A percentile compares a stretch with the other conserved stretches of the same genome.
phyloP scores from a whole-genome alignment of 2,888 invertebrate genomes.

The Drosophila subquinaria region DNA sequence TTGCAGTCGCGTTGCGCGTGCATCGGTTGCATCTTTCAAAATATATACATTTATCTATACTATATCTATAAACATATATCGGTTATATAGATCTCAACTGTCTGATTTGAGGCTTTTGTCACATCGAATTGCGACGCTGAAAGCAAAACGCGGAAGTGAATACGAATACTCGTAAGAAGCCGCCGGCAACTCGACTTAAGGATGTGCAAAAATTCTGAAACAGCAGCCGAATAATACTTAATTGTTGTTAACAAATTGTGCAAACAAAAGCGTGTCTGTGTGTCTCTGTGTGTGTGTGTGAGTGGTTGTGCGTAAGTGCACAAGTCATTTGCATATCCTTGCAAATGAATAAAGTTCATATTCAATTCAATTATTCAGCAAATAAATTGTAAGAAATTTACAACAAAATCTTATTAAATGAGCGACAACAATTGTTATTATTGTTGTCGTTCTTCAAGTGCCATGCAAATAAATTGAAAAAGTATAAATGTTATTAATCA shows the following conservation, averaged over 20 bases:
- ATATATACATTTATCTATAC: background rate
- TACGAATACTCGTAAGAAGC: constrained; percentile 54
- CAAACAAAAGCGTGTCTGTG: constrained; percentile 33
- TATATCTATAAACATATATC: constrained; percentile 2
- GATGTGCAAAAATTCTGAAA: constrained; percentile 41
- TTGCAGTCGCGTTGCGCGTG: constrained; percentile 32
- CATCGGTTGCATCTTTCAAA: constrained; percentile 18
- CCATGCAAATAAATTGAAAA: constrained; percentile 55
- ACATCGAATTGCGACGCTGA: constrained; percentile 11
- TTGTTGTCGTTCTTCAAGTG: constrained; percentile 46
- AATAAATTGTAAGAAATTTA: constrained; percentile 32
- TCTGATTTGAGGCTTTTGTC: constrained; percentile 15
- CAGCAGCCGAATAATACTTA: constrained; percentile 30
- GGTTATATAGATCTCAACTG: constrained; percentile 11
- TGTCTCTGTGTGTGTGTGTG: constrained; percentile 10
- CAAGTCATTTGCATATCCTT: constrained; percentile 74
- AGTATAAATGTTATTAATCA: constrained; percentile 27
- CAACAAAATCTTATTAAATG: constrained; percentile 25
- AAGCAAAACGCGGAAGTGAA: constrained; percentile 68
- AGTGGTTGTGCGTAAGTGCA: constrained; percentile 25
- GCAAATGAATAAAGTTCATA: constrained; percentile 56
- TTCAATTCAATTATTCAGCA: constrained; percentile 30
- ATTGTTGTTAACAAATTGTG: constrained; percentile 45
- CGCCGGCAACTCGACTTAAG: constrained; percentile 61
- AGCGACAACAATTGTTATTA: constrained; percentile 23